Percentiles rank a stretch among this genome's conserved stretches.
Conservation (phyloP, 2,797 vertebrate species). For the Girardinus metallicus region DNA sequence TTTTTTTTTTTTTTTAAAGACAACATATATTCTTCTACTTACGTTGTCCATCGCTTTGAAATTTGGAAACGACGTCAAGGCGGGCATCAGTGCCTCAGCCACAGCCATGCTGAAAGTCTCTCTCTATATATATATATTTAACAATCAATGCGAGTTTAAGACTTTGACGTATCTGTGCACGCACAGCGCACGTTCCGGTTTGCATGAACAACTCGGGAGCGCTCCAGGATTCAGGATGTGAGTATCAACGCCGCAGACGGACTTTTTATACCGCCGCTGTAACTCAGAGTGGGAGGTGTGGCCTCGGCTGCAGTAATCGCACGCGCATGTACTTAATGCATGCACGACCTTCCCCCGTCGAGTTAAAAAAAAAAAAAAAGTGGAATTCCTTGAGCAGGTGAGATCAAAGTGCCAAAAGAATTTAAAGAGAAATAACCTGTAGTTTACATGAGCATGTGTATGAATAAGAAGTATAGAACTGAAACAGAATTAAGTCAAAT, state of each 20-base stretch:
- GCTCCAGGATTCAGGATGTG: conserved; percentile 47
- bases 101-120: conserved; percentile 74
- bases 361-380: not conserved
- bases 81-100: conserved; percentile 79
- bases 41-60: conserved; percentile 77
- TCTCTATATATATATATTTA: not conserved
- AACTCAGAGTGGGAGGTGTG: conserved; percentile 53
- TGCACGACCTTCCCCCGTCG: not conserved
- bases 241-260: conserved; percentile 4
- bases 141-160: not conserved
- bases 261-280: conserved; percentile 45
- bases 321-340: not conserved
- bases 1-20: no score
- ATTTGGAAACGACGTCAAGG: conserved; percentile 73
- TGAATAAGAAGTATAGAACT: not conserved
- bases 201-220: not conserved
- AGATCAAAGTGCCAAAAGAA: not conserved
- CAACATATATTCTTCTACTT: conserved; percentile 58
- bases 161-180: conserved; percentile 33
- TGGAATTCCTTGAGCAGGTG: conserved; percentile 27
- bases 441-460: not conserved
- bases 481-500: not conserved
- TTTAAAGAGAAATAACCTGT: not conserved
- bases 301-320: not conserved
- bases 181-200: conserved; percentile 8